Percentiles rank a stretch among this genome's conserved stretches.
These are phyloP conservation scores for Paracentrotus lividus DNA, from an alignment of 53 echinoderm and acorn worm species.

Conservation along the genomic window DNA sequence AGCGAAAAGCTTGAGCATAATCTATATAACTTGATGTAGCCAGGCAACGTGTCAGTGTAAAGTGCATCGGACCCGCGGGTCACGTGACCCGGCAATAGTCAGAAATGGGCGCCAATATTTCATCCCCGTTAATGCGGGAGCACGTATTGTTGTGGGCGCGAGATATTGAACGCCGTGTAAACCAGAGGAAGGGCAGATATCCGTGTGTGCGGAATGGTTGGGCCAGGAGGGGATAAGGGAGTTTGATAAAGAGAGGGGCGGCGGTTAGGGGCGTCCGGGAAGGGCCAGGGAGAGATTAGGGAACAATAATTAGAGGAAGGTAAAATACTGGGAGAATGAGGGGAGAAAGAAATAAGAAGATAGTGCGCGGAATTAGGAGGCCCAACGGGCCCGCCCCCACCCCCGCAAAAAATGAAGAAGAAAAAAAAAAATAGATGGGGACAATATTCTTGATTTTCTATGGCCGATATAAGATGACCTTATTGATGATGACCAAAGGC, in stretches of 20 bases:
- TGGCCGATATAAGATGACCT: too few relatives aligned
- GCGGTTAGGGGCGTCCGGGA: too few relatives aligned
- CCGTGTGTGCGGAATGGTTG: neutral
- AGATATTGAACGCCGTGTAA: conserved; percentile 47
- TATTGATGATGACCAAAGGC: too few relatives aligned
- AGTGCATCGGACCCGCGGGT: conserved; percentile 35
- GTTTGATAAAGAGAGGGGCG: neutral
- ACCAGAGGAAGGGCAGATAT: conserved; percentile 2
- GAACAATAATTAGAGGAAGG: too few relatives aligned
- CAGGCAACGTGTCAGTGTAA: conserved; percentile 35
- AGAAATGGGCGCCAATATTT: conserved; percentile 59
- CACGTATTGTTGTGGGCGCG: conserved; percentile 58
- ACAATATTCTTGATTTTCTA: too few relatives aligned
- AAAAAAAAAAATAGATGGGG: too few relatives aligned
- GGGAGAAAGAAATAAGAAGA: neutral
- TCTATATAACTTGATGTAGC: conserved; percentile 38
- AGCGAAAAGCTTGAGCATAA: conserved; percentile 14
- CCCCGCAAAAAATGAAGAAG: too few relatives aligned
- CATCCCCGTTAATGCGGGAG: conserved; percentile 48
- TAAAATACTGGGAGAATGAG: neutral
- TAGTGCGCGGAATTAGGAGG: too few relatives aligned
- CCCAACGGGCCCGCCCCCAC: too few relatives aligned
- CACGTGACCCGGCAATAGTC: conserved; percentile 40
- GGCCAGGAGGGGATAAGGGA: neutral
- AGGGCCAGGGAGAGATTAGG: neutral